A percentile compares a stretch with the other conserved stretches of the same genome.
Conservation (phyloP, 2,888 invertebrate genomes). For the Stenichneumon culpator region DNA sequence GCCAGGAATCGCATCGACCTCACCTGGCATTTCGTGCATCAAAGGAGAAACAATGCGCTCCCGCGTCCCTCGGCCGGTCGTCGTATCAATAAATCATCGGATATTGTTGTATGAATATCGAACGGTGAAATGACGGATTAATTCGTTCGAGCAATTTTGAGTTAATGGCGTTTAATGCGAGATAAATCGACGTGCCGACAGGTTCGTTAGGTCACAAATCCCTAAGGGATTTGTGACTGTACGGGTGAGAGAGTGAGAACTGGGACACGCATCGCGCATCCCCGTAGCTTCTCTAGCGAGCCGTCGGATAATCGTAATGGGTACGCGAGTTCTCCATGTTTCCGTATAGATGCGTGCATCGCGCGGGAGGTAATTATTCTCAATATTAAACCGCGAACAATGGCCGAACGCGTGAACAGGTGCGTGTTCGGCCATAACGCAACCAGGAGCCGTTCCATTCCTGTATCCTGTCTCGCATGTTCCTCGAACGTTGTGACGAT, state of each 20-base stretch:
- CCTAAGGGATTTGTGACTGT: constrained; percentile 56
- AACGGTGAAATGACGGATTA: constrained; percentile 53
- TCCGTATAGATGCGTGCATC: not conserved
- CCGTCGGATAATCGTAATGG: constrained; percentile 47
- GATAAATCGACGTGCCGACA: constrained; percentile 58
- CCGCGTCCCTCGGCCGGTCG: not conserved
- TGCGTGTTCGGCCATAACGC: too few relatives aligned
- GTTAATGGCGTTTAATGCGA: constrained; percentile 63
- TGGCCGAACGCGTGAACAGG: constrained; percentile 25
- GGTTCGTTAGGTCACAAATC: constrained; percentile 56
- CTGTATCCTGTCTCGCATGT: not conserved
- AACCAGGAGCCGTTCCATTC: too few relatives aligned
- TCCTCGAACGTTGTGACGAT: not conserved
- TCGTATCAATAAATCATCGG: not conserved
- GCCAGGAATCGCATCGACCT: not conserved
- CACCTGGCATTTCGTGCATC: not conserved
- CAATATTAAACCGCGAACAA: constrained; percentile 61
- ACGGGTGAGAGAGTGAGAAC: constrained; percentile 21
- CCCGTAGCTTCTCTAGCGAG: constrained; percentile 3
- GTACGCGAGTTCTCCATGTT: constrained; percentile 25
- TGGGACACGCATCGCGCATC: constrained; percentile 38
- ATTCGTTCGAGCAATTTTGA: constrained; percentile 58
- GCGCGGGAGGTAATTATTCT: constrained; percentile 61
- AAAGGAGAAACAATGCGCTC: not conserved
- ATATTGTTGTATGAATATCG: constrained; percentile 46